These are phyloP conservation scores for Patella depressa DNA, from an alignment of 2,888 invertebrate genomes.

Conservation along the genomic window DNA sequence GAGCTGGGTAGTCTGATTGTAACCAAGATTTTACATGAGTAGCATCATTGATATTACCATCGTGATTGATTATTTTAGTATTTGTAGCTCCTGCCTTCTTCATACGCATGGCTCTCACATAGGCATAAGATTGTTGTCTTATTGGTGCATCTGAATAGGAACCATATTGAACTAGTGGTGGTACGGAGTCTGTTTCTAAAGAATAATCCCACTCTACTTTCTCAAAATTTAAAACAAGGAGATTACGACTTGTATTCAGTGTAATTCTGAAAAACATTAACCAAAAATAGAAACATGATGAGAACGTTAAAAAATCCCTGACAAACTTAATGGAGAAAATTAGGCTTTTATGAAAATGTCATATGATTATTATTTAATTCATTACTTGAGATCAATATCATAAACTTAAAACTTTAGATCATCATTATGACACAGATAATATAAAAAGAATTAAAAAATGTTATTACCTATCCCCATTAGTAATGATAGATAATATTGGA, in stretches of 20 bases:
- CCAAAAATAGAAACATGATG: slow-evolving; percentile 14
- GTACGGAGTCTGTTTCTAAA: slow-evolving; percentile 65
- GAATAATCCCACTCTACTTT: slow-evolving; percentile 68
- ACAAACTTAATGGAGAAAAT: neutral
- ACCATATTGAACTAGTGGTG: slow-evolving; percentile 66
- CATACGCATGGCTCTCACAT: slow-evolving; percentile 69
- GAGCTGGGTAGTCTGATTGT: slow-evolving; percentile 47
- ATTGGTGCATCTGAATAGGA: slow-evolving; percentile 67
- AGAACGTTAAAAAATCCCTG: neutral
- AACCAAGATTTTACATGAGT: slow-evolving; percentile 31
- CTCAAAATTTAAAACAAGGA: slow-evolving; percentile 70
- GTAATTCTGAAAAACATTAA: slow-evolving; percentile 60
- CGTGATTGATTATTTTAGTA: slow-evolving; percentile 56
- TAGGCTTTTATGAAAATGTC: too few relatives aligned
- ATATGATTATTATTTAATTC: too few relatives aligned
- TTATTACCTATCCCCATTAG: slow-evolving; percentile 65
- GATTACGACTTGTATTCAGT: slow-evolving; percentile 64
- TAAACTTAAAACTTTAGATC: too few relatives aligned
- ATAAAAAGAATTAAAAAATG: too few relatives aligned
- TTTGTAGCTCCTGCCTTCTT: slow-evolving; percentile 66
- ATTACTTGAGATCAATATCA: too few relatives aligned
- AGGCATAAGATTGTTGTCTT: slow-evolving; percentile 64
- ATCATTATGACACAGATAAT: too few relatives aligned
- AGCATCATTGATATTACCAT: slow-evolving; percentile 22
- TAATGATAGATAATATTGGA: slow-evolving; percentile 66